Base-by-base conservation (phyloP, 2,888 invertebrate species). In the Acanthosepion lycidas region DNA sequence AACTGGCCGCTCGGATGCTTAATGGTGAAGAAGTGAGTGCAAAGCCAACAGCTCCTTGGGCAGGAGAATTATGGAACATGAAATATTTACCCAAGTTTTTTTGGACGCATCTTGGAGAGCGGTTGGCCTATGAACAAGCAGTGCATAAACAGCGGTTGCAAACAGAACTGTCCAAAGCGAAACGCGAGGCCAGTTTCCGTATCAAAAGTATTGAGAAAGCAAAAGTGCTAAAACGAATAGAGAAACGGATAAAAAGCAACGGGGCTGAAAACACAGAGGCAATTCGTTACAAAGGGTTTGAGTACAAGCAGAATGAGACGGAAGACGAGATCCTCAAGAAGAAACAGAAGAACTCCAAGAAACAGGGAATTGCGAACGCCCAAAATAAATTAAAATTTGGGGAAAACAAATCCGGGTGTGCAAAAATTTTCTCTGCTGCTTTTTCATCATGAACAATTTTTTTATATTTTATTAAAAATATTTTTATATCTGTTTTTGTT, bases 71-170 rank as follows among this genome's bases (percentile, higher is more conserved):
- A 91, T 99, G 99, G 99, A 99, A 98, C 97, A 98, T 99, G 95
- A 99, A 99, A 97, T 99, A 99, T 97, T 98, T 99, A 95, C 98
- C 99, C 6, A 98, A 96, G 96, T 99, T 99, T 97, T 99, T 99
- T 97, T 99, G 99, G 99, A 98, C 98, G 55, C 99, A 99, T 97
- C 98, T 99, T 92, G 99, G 98, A 97, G 99, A 99, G 97, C 98
- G 99, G 96, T 98, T 99, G 96, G 98, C 98, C 6, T 99, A 99
- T 97, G 99, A 99, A 97, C 98, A 98, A 97, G 99, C 99, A 48
- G 98, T 99, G 0, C 98, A 98, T 96, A 98, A 98, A 97, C 99
- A 99, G 97, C 98, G 99, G 97, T 97, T 99, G 95, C 98, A 98
- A 95, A 98, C 98, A 0, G 99, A 99, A 98, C 98, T 99, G 95